phyloP scores from a whole-genome alignment of 2,113 vertebrate genomes.

The Callospermophilus lateralis region DNA sequence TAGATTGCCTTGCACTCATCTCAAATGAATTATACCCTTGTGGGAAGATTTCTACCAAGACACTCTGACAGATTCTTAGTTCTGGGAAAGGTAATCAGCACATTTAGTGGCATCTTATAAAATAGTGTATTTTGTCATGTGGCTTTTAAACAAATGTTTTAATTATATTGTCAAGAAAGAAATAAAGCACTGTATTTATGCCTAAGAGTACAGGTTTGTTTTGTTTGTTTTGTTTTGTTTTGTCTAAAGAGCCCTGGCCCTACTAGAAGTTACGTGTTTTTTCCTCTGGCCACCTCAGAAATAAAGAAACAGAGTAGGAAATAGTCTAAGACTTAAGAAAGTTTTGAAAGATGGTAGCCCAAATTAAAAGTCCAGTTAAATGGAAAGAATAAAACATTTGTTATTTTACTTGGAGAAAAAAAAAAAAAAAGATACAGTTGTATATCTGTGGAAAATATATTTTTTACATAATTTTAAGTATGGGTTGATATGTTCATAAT shows the following conservation, averaged over 20 bases:
- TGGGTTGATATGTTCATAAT: background rate
- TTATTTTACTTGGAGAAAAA: background rate
- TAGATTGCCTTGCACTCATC: conserved; percentile 21
- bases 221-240: background rate
- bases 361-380: background rate
- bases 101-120: conserved; percentile 61
- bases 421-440: background rate
- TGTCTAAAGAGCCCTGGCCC: background rate
- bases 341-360: background rate
- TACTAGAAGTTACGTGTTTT: background rate
- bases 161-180: conserved; percentile 55
- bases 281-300: conserved; percentile 20
- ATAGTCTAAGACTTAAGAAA: background rate
- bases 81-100: conserved; percentile 40
- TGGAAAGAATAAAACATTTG: background rate
- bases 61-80: conserved; percentile 40
- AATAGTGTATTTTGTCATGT: conserved; percentile 5
- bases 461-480: background rate
- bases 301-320: conserved; percentile 17
- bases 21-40: conserved; percentile 49
- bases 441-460: background rate
- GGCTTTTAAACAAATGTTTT: conserved; percentile 70
- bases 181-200: conserved; percentile 49
- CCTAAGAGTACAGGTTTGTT: background rate
- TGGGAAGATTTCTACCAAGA: conserved; percentile 38